Percentiles rank a stretch among this genome's conserved stretches.
Conservation (phyloP, 2,797 vertebrate genomes). For the Arnoldichthys spilopterus region DNA sequence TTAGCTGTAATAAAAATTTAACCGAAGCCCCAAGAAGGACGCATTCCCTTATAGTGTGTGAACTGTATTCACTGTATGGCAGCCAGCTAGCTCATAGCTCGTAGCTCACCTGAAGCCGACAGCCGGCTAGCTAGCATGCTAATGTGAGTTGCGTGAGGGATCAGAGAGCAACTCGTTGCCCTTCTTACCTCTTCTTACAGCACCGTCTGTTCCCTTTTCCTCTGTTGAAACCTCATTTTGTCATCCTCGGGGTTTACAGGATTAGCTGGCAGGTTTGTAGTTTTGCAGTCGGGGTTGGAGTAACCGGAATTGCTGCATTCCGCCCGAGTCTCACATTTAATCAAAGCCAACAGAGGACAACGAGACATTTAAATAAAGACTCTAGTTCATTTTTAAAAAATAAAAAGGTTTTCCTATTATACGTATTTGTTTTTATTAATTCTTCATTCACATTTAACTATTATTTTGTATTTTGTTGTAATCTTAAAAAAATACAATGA, state of each 20-base stretch:
- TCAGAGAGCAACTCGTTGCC: not conserved
- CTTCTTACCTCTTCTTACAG: not conserved
- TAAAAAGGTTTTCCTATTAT: not conserved
- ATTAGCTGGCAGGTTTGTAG: not conserved
- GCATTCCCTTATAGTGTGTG: no score
- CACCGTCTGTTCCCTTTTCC: no score
- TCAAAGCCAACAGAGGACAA: not conserved
- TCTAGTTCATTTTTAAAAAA: not conserved
- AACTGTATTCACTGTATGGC: not conserved
- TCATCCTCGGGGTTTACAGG: not conserved
- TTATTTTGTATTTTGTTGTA: no score
- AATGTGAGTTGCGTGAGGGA: not conserved
- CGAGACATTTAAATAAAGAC: not conserved
- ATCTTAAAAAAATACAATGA: no score
- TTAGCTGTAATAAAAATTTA: not conserved
- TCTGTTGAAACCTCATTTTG: not conserved
- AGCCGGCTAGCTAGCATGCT: not conserved
- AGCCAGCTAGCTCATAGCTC: conserved; percentile 1
- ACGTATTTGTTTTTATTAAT: not conserved
- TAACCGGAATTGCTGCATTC: not conserved
- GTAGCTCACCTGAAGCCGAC: not conserved
- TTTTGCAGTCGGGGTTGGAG: not conserved
- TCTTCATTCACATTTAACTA: no score
- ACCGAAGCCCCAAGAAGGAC: not conserved
- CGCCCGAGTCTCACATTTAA: not conserved